Percentiles rank a stretch among this genome's conserved stretches.
These are phyloP conservation scores for Pungitius pungitius DNA, from an alignment of 2,113 vertebrate species.

Conservation along the genomic window DNA sequence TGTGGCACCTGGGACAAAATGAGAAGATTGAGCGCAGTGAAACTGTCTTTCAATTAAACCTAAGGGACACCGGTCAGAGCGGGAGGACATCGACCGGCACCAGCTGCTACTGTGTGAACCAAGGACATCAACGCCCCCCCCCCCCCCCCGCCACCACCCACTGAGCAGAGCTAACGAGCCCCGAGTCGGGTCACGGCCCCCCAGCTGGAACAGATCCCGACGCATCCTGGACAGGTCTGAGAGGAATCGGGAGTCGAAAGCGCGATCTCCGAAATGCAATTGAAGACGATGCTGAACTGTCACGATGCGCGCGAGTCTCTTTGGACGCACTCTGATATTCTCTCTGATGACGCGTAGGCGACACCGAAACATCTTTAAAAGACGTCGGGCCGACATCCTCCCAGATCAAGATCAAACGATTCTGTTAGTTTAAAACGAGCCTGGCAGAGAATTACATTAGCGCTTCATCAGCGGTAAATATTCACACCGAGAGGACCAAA, in stretches of 20 bases:
- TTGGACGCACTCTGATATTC: background rate
- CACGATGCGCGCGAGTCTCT: background rate
- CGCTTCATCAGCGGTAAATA: constrained; percentile 39
- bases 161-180: constrained; percentile 6
- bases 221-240: too few species aligned
- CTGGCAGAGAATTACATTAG: background rate
- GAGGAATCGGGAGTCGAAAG: background rate
- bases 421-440: constrained; percentile 1
- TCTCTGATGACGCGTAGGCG: too few species aligned
- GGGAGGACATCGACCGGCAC: too few species aligned
- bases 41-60: constrained; percentile 10
- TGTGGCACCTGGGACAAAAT: constrained; percentile 86
- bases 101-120: too few species aligned
- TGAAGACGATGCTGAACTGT: background rate
- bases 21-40: constrained; percentile 19
- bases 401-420: too few species aligned
- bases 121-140: constrained; percentile 6
- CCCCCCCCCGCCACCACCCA: too few species aligned
- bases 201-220: too few species aligned
- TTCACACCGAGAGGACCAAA: constrained; percentile 24
- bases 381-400: too few species aligned
- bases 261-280: background rate
- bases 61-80: too few species aligned
- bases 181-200: too few species aligned
- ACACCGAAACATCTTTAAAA: too few species aligned